Evolutionary conservation across 2,797 vertebrate species (phyloP).

Genomic region (Anabacerthia variegaticeps): DNA sequence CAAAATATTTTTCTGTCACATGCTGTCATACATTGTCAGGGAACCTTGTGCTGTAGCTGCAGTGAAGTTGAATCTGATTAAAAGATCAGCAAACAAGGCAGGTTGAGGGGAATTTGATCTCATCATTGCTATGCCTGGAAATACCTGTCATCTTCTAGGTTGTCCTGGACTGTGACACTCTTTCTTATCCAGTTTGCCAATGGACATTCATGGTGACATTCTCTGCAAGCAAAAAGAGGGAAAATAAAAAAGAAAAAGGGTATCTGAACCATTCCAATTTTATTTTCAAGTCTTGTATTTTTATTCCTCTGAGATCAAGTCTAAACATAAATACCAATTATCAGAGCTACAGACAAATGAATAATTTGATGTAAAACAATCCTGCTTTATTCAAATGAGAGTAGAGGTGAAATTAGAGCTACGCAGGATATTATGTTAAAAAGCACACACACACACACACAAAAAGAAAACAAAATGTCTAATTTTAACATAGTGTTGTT

Average conservation of each 20-base stretch:
- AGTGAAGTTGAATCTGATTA: conserved; percentile 76
- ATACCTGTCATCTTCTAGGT: conserved; percentile 74
- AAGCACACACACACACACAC: conserved; percentile 28
- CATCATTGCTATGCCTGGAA: conserved; percentile 74
- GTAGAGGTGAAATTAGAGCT: conserved; percentile 66
- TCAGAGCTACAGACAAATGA: conserved; percentile 72
- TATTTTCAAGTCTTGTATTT: conserved; percentile 63
- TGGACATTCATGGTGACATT: conserved; percentile 68
- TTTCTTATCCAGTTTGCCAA: conserved; percentile 69
- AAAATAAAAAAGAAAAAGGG: not conserved
- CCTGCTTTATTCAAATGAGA: conserved; percentile 60
- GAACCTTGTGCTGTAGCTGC: conserved; percentile 62
- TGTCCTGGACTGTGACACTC: conserved; percentile 63
- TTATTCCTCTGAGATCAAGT: conserved; percentile 53
- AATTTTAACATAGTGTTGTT: conserved; percentile 73
- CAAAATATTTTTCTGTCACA: conserved; percentile 76
- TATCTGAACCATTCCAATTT: conserved; percentile 14
- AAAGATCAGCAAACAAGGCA: conserved; percentile 81
- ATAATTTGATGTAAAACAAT: conserved; percentile 77
- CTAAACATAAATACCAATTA: conserved; percentile 78
- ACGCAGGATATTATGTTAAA: conserved; percentile 67
- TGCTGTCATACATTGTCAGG: conserved; percentile 77
- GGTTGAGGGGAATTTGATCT: conserved; percentile 78
- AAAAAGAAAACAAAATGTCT: conserved; percentile 63
- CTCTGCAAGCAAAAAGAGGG: not conserved